Evolutionary conservation across 2,113 vertebrate genomes (phyloP).

Genomic region (Callocephalon fimbriatum): DNA sequence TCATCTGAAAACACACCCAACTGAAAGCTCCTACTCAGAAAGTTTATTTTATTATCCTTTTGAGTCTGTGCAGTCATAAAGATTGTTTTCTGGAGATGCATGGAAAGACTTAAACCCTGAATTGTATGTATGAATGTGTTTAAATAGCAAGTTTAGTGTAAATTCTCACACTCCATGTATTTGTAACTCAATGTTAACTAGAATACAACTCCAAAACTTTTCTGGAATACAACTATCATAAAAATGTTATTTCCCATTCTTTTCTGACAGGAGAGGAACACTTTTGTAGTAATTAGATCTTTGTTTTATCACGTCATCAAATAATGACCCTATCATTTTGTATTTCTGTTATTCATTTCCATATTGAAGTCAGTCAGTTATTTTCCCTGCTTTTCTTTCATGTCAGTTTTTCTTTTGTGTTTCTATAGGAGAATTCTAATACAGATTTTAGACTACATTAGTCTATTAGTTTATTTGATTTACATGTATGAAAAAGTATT

Average conservation of each 20-base stretch:
- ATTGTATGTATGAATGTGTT: fast-evolving
- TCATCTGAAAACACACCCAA: background rate
- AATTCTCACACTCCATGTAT: background rate
- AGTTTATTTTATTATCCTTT: background rate
- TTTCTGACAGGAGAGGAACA: background rate
- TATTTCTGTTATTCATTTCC: constrained; percentile 43
- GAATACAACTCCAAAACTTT: background rate
- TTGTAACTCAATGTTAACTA: background rate
- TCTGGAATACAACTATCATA: background rate
- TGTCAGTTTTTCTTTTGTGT: background rate
- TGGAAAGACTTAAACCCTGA: background rate
- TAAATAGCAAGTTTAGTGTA: background rate
- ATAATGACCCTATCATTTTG: background rate
- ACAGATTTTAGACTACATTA: background rate
- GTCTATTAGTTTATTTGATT: background rate
- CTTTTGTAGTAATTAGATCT: background rate
- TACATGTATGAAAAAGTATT: background rate
- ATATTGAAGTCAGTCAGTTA: background rate
- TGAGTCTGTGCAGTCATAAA: background rate
- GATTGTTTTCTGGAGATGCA: background rate
- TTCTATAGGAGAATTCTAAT: background rate
- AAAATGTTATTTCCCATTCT: background rate
- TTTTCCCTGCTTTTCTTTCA: background rate
- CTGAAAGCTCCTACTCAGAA: background rate
- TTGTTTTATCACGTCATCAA: constrained; percentile 35